A percentile compares a stretch with the other conserved stretches of the same genome.
Conservation (phyloP, 2,113 vertebrate species). For the Pithys albifrons region DNA sequence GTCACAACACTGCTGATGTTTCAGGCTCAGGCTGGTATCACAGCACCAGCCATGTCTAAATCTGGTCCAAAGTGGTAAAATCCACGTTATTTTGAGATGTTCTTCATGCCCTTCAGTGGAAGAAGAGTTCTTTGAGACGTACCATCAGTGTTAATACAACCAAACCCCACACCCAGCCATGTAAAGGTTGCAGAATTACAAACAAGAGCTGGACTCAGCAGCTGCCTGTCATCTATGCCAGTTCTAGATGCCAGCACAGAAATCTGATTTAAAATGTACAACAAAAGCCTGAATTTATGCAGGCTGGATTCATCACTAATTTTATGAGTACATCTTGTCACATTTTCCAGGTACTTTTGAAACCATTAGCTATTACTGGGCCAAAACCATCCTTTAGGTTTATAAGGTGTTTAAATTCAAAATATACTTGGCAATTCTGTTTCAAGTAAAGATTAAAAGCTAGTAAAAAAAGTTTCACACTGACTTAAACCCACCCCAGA, state of each 20-base stretch:
- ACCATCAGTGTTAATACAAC: neutral
- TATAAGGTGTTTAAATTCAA: conserved; percentile 9
- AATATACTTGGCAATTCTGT: neutral
- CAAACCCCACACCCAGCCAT: neutral
- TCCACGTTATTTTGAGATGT: neutral
- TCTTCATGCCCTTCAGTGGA: neutral
- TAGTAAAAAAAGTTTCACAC: neutral
- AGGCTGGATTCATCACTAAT: neutral
- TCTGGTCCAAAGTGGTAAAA: neutral
- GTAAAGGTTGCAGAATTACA: conserved; percentile 7
- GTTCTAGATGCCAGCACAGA: neutral
- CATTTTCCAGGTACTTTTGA: neutral
- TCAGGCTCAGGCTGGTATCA: neutral
- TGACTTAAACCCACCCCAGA: neutral
- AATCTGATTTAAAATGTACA: neutral
- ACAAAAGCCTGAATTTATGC: neutral
- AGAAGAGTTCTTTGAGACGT: neutral
- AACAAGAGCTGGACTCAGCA: neutral
- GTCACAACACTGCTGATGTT: neutral
- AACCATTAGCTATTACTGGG: neutral
- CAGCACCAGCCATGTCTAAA: neutral
- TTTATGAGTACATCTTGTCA: neutral
- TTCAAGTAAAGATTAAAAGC: conserved; percentile 47
- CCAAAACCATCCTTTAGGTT: neutral
- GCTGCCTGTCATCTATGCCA: neutral